Base-by-base conservation (phyloP, 2,888 invertebrate genomes). In the Tuberolachnus salignus region DNA sequence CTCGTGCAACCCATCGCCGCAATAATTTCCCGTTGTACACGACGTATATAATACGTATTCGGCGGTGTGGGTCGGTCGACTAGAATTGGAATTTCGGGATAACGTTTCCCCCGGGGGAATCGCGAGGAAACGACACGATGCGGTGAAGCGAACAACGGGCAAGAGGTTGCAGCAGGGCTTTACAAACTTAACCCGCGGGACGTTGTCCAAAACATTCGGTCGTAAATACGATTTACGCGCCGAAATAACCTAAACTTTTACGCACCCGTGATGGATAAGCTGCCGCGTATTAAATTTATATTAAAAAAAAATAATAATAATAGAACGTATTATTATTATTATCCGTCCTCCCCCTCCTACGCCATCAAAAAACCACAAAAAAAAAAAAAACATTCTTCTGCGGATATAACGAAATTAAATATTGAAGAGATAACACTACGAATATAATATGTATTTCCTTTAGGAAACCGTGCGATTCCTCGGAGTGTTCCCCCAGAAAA, bases 101-200 rank as follows among this genome's bases (percentile, higher is more conserved):
- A 67, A 34, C 21, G 69, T 78, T 34, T 34, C 34, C 78, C 59
- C 67, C 49, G 51, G 59, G n/a, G n/a, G 78, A 69, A 78, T 78
- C 14, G 57, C 59, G 11, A 59, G 49, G 57, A 21, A 21, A 72
- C 42, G 34, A 34, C 3, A 34, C 34, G 34, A 34, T 6, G 6
- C 34, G 34, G 6, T 34, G 34, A 3, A 34, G 34, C 34, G 34
- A n/a, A n/a, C n/a, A n/a, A n/a, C n/a, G n/a, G n/a, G n/a, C n/a
- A n/a, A n/a, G 13, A 46, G 26, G 26, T 14, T 14, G 55, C 42
- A 51, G 51, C 14, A 51, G 44, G 4, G 57, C 67, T 49, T 67
- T 51, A 78, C 75, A 78, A 34, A 78, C 69, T 78, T 59, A 69
- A 78, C 78, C 67, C 78, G 69, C 78, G 78, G 78, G 69, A 78